Evolutionary conservation across 2,113 vertebrate genomes (phyloP), one percentile per base, ranked within the genome.

Genomic region (Pterophyllum scalare): DNA sequence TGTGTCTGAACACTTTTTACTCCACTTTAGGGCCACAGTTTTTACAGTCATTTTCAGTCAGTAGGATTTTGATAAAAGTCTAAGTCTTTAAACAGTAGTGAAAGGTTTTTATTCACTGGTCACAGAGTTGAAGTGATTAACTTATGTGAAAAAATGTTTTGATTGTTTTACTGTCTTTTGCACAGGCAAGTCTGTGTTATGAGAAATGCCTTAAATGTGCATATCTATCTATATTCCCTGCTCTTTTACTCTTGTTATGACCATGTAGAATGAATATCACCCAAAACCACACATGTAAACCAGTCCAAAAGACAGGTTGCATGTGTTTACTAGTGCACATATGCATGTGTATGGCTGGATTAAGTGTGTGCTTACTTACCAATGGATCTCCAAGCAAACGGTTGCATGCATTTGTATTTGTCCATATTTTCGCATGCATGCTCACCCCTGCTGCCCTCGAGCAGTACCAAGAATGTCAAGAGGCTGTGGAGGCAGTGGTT

Each of bases 401-500:
- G 59, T 12, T 22, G 1, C 58, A 24, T 24, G 62, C 17, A 24
- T 83, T 40, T 75, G 76, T 49, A 82, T 84, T 70, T 61, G 33
- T n/a, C 77, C n/a, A 8, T 82, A 54, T 70, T 79, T 33, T 60
- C 54, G 38, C 79, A 46, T 84, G 88, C 75, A 79, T 70, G 75
- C 74, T 75, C 75, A 20, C 60, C 88, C 84, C 85, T 80, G 12
- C 74, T 72, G 78, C 67, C 91, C 87, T 85, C 4, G 0, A 76
- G 90, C 79, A 2, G n/a, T 52, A 64, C 80, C 80, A 62, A 87
- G 65, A 94, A 94, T 87, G 89, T 91, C 89, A 87, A 80, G 90
- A 83, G 88, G 59, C 65, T 8, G 82, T 14, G 80, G 65, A 89
- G 88, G 85, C 86, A 58, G 80, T 28, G 46, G 60, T n/a, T 79